Percentiles rank a stretch among this genome's conserved stretches.
Evolutionary conservation across 2,888 invertebrate species (phyloP).

Genomic region (Macropis europaea): DNA sequence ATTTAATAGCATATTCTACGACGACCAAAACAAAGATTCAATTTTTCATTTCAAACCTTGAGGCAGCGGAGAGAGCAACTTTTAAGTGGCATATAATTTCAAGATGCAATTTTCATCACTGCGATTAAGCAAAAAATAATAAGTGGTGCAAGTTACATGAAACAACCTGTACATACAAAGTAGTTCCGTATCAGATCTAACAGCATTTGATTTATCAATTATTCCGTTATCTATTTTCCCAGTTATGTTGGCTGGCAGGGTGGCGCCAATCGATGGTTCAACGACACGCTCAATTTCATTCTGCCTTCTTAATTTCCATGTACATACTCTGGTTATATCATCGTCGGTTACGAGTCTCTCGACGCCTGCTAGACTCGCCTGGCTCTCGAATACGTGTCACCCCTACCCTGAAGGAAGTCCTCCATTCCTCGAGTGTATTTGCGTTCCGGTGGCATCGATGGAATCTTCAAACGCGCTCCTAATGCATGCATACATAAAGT

Average conservation of each 20-base stretch:
- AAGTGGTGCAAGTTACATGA: too few relatives aligned
- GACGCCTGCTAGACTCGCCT: not conserved
- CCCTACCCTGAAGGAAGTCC: not conserved
- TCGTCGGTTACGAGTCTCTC: not conserved
- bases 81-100: too few relatives aligned
- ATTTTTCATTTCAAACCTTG: too few relatives aligned
- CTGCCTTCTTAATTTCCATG: not conserved
- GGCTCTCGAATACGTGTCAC: constrained; percentile 8
- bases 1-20: too few relatives aligned
- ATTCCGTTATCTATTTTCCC: constrained; percentile 1
- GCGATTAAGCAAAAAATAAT: too few relatives aligned
- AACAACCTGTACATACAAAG: too few relatives aligned
- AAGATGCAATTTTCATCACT: too few relatives aligned
- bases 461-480: constrained; percentile 42
- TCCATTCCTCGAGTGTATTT: constrained; percentile 24
- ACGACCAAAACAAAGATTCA: too few relatives aligned
- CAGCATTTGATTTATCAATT: constrained; percentile 41
- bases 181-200: too few relatives aligned
- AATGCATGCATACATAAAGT: constrained; percentile 41
- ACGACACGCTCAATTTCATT: not conserved
- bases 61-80: too few relatives aligned
- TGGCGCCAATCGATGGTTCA: not conserved
- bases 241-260: not conserved
- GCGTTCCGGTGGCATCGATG: constrained; percentile 36
- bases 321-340: not conserved